Evolutionary conservation across 2,113 vertebrate species (phyloP).

Genomic region (Bothrops jararaca): DNA sequence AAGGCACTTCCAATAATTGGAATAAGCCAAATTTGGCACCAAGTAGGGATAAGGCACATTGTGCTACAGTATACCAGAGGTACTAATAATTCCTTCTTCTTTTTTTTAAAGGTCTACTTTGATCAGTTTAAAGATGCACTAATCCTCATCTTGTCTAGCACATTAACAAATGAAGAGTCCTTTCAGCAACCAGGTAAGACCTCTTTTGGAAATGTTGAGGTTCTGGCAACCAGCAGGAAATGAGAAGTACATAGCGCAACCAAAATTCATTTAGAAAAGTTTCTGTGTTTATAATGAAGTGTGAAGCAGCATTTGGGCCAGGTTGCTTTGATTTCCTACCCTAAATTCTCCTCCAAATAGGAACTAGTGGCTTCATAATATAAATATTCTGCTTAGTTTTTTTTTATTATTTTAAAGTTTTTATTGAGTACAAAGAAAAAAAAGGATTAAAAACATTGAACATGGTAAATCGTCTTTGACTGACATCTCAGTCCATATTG

Average conservation of each 20-base stretch:
- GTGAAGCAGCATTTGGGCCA: not conserved
- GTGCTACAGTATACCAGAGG: not conserved
- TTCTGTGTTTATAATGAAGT: not conserved
- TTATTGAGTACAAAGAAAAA: too few species aligned
- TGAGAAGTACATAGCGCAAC: too few species aligned
- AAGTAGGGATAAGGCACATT: not conserved
- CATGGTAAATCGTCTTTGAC: too few species aligned
- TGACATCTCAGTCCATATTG: too few species aligned
- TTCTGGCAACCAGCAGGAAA: not conserved
- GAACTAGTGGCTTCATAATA: not conserved
- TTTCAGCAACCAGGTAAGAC: conserved; percentile 79
- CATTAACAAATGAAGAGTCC: conserved; percentile 71
- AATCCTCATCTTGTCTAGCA: conserved; percentile 85
- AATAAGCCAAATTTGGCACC: not conserved
- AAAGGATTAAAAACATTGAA: too few species aligned
- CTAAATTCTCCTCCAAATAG: not conserved
- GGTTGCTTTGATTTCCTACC: not conserved
- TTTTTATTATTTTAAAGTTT: too few species aligned
- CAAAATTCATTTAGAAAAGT: not conserved
- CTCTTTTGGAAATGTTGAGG: not conserved
- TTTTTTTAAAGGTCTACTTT: conserved; percentile 84
- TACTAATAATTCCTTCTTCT: not conserved
- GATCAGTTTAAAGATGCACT: conserved; percentile 93
- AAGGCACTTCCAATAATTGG: not conserved
- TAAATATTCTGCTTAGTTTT: not conserved